These are phyloP conservation scores for Cochlearius cochlearius DNA, from an alignment of 2,113 vertebrate species.

Conservation along the genomic window DNA sequence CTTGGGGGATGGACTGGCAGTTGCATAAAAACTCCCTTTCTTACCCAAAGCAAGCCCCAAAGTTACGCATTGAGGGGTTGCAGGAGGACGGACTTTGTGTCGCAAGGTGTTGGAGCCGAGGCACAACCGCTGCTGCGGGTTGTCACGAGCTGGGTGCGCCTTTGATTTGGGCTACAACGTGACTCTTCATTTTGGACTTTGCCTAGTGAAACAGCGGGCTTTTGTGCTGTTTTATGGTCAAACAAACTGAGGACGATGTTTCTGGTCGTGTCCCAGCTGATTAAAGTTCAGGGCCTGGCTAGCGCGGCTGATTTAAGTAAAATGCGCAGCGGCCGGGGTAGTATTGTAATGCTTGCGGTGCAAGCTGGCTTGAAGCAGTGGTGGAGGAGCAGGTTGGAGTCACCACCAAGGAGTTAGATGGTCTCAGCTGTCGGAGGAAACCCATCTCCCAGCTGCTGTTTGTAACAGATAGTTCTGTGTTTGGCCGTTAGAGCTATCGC, in stretches of 20 bases:
- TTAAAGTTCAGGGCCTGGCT: neutral
- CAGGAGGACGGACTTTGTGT: neutral
- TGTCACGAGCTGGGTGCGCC: fast-evolving
- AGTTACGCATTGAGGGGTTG: fast-evolving
- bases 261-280: neutral
- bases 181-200: neutral
- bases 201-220: neutral
- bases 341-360: fast-evolving
- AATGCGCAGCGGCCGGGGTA: neutral
- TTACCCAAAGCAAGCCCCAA: neutral
- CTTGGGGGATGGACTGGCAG: fast-evolving
- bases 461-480: neutral
- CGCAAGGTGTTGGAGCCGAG: fast-evolving
- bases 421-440: neutral
- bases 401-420: neutral
- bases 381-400: neutral
- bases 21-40: neutral
- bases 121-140: fast-evolving
- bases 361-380: neutral
- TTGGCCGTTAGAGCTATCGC: neutral
- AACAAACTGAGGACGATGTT: neutral
- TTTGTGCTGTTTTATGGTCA: neutral
- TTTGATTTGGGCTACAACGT: neutral
- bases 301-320: neutral
- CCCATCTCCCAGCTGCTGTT: neutral